phyloP scores from a whole-genome alignment of 2,888 invertebrate species.

The Hermodice carunculata region DNA sequence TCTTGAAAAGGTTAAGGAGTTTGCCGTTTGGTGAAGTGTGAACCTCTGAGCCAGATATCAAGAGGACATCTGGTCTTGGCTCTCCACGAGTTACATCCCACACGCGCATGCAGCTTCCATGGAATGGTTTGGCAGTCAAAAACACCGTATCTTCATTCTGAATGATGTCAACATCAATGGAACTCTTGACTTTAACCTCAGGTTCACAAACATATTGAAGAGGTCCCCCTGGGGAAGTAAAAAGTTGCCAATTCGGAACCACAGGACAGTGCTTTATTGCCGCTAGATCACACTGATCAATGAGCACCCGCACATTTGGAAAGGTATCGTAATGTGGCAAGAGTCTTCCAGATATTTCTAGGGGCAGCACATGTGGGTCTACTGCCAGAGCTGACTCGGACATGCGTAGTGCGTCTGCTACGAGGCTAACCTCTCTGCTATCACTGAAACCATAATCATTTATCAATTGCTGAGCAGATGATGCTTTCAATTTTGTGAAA shows the following conservation, averaged over 20 bases:
- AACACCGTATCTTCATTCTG: conserved; percentile 53
- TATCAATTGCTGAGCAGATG: conserved; percentile 23
- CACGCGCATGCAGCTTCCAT: conserved; percentile 48
- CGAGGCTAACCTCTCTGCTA: conserved; percentile 85
- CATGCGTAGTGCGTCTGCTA: conserved; percentile 91
- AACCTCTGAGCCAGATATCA: conserved; percentile 48
- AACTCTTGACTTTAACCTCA: conserved; percentile 39
- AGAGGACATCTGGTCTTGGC: conserved; percentile 52
- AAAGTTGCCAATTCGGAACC: conserved; percentile 60
- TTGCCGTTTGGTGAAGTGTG: conserved; percentile 52
- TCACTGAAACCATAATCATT: conserved; percentile 39
- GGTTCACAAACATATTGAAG: conserved; percentile 60
- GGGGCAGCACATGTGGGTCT: conserved; percentile 25
- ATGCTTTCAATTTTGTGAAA: conserved; percentile 26
- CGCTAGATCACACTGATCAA: conserved; percentile 54
- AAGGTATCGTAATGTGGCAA: conserved; percentile 44
- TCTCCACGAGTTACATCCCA: conserved; percentile 61
- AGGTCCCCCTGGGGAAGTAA: conserved; percentile 60
- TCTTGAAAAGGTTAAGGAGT: conserved; percentile 52
- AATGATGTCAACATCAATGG: conserved; percentile 53
- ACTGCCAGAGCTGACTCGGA: conserved; percentile 83
- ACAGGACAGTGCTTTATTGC: conserved; percentile 51
- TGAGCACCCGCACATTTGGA: conserved; percentile 44
- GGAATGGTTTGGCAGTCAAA: conserved; percentile 52
- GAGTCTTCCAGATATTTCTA: conserved; percentile 28